Percentiles rank a stretch among this genome's conserved stretches.
These are phyloP conservation scores for Rousettus leschenaultii DNA, from an alignment of 2,113 vertebrate genomes.

Conservation along the genomic window DNA sequence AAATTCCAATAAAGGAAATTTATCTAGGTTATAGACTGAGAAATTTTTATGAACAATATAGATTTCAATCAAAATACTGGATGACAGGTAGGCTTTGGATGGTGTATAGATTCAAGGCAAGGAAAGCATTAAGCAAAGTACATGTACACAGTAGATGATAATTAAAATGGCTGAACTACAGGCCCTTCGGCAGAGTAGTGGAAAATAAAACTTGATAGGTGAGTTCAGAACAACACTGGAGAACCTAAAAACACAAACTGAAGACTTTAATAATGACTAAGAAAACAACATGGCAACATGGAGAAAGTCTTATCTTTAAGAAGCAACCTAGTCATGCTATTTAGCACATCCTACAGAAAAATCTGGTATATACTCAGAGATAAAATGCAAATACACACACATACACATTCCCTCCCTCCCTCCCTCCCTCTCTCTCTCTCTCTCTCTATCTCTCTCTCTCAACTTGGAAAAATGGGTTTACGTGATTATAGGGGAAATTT, in stretches of 20 bases:
- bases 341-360: background rate
- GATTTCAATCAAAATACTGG: background rate
- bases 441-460: background rate
- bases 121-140: background rate
- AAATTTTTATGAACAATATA: background rate
- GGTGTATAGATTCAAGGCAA: background rate
- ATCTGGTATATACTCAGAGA: background rate
- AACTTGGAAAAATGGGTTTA: background rate
- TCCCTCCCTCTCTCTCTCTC: too few species aligned
- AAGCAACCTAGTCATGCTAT: background rate
- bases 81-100: background rate
- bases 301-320: background rate
- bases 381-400: background rate
- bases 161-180: background rate
- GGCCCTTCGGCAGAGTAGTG: background rate
- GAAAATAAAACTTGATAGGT: conserved; percentile 1
- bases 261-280: conserved; percentile 6
- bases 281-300: background rate
- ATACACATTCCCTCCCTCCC: too few species aligned
- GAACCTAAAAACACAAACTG: background rate
- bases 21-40: background rate
- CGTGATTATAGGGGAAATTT: background rate
- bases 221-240: background rate
- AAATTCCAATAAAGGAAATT: background rate
- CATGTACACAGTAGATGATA: background rate